Base-by-base conservation (phyloP, 2,113 vertebrate genomes). In the Platysteira castanea region DNA sequence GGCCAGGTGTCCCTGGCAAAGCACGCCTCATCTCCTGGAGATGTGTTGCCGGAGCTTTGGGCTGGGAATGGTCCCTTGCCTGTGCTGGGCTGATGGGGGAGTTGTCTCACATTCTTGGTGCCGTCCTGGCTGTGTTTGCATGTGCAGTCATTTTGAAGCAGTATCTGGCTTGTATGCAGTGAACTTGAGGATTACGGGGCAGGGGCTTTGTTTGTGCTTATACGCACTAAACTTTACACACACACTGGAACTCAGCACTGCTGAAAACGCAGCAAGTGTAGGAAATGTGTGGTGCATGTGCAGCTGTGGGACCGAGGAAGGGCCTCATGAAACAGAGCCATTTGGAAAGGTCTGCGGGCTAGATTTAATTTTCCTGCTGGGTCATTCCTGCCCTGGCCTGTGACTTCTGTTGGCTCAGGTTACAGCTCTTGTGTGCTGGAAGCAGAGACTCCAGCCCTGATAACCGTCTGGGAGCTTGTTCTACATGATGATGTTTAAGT, bases 331-430 rank as follows among this genome's bases (percentile, higher is more conserved):
- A 64, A 37, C 0, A 68, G 50, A 81, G 85, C 44, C 37, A 7
- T 87, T 95, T 76, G 96, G 87, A 94, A 88, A 73, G 87, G 90
- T 85, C 92, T 79, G 61, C 33, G 10, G 44, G 57, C 74, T 60
- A 83, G 70, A 73, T 93, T 79, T 68, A 35, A 61, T 96, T 96
- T 97, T 95, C 80, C 89, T 96, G 91, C 93, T 92, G 49, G 92
- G 86, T 96, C 95, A 96, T 97, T 95, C 64, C 64, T 93, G 93
- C 87, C 94, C 78, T 81, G 80, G 94, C 76, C 83, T 95, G 71
- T 75, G 78, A 50, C 89, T 95, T 59, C 60, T 87, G 2, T 50
- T 92, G 87, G 64, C 93, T 97, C 91, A 39, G 35, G 73, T 97
- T 96, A 95, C 95, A 93, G 86, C 49, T 70, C 64, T 63, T 23